Evolutionary conservation across 2,797 vertebrate genomes (phyloP).

Genomic region (Enteromius unitaeniatus): DNA sequence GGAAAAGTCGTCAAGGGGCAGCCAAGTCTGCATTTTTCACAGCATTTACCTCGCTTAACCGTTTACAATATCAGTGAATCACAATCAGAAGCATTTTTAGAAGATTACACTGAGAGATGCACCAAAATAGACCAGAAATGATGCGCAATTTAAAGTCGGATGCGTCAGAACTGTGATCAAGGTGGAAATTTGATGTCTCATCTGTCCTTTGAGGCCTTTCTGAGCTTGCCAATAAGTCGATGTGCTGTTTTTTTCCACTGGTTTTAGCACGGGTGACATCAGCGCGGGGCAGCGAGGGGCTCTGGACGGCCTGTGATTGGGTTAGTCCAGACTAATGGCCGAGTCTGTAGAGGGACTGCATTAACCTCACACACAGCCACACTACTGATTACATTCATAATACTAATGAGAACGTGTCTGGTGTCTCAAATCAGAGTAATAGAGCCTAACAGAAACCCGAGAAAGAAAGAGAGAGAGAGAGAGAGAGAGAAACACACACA

Average conservation of each 20-base stretch:
- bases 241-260: constrained; percentile 58
- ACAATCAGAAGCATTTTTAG: constrained; percentile 20
- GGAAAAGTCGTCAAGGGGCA: constrained; percentile 6
- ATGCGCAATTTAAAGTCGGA: constrained; percentile 37
- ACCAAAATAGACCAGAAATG: constrained; percentile 45
- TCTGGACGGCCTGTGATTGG: constrained; percentile 63
- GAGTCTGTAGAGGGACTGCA: constrained; percentile 56
- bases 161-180: constrained; percentile 35
- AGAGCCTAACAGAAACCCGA: constrained; percentile 52
- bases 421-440: constrained; percentile 61
- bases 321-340: constrained; percentile 63
- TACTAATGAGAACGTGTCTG: constrained; percentile 62
- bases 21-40: constrained; percentile 40
- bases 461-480: constrained; percentile 6
- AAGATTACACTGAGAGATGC: constrained; percentile 27
- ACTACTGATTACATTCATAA: constrained; percentile 60
- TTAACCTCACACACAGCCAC: constrained; percentile 62
- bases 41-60: constrained; percentile 7
- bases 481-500: not conserved
- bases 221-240: constrained; percentile 47
- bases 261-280: constrained; percentile 55
- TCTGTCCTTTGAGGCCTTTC: constrained; percentile 41
- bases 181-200: constrained; percentile 49
- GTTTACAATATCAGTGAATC: not conserved
- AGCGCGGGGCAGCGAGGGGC: constrained; percentile 43